A percentile compares a stretch with the other conserved stretches of the same genome.
These are phyloP conservation scores for Petrolisthes manimaculis DNA, from an alignment of 2,888 invertebrate species.

Conservation along the genomic window DNA sequence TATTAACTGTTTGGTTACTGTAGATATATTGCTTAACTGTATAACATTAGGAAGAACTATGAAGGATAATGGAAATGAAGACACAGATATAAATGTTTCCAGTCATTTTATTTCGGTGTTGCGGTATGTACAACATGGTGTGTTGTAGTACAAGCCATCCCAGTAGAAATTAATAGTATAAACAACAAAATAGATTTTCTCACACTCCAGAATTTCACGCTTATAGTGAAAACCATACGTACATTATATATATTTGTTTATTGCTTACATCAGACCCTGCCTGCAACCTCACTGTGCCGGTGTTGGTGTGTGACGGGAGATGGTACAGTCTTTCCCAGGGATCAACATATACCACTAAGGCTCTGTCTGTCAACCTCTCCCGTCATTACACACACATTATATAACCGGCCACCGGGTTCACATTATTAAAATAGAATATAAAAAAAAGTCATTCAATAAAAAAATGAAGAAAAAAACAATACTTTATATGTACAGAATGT, in stretches of 20 bases:
- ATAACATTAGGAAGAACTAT: background rate
- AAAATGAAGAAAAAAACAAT: slow-evolving; percentile 16
- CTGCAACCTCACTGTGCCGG: slow-evolving; percentile 26
- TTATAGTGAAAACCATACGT: slow-evolving; percentile 29
- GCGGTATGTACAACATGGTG: slow-evolving; percentile 53
- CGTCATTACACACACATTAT: background rate
- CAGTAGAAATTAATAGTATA: slow-evolving; percentile 55
- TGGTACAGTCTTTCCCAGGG: background rate
- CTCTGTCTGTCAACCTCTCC: background rate
- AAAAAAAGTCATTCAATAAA: slow-evolving; percentile 31
- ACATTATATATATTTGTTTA: slow-evolving; percentile 48
- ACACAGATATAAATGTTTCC: slow-evolving; percentile 4
- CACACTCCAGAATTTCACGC: slow-evolving; percentile 33
- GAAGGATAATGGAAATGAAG: background rate
- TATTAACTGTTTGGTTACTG: too few species aligned
- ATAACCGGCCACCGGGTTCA: slow-evolving; percentile 34
- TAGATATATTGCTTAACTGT: background rate
- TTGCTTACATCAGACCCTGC: slow-evolving; percentile 57
- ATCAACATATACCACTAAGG: background rate
- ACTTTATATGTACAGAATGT: slow-evolving; percentile 43
- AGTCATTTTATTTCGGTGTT: slow-evolving; percentile 53
- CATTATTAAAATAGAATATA: slow-evolving; percentile 34
- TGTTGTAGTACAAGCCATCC: slow-evolving; percentile 60
- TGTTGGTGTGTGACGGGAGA: background rate
- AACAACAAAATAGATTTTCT: slow-evolving; percentile 49